These are phyloP conservation scores for Callinectes sapidus DNA, from an alignment of 2,888 invertebrate genomes.

Conservation along the genomic window DNA sequence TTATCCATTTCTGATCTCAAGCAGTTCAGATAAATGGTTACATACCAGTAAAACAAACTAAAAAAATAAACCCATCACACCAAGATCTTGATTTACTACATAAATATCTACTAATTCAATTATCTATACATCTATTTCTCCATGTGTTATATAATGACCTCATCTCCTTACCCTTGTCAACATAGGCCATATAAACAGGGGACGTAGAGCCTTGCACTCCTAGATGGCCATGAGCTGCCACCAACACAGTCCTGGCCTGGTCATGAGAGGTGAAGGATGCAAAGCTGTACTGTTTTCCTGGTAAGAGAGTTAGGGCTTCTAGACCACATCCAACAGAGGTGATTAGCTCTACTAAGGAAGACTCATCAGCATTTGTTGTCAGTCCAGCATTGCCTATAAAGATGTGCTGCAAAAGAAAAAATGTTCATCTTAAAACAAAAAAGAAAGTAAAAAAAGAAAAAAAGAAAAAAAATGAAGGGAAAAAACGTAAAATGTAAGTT, in stretches of 20 bases:
- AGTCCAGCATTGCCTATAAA: slow-evolving; percentile 69
- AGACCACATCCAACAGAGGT: slow-evolving; percentile 48
- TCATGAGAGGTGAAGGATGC: slow-evolving; percentile 53
- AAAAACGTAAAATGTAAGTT: not conserved
- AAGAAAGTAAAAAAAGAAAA: not conserved
- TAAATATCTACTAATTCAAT: not conserved
- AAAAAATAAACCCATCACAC: not conserved
- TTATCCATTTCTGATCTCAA: too few relatives aligned
- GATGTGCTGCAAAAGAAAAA: slow-evolving; percentile 57
- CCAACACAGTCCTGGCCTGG: slow-evolving; percentile 27
- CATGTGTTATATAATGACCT: not conserved
- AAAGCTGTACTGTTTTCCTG: slow-evolving; percentile 70
- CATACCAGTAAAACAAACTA: too few relatives aligned
- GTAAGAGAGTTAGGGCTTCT: slow-evolving; percentile 57
- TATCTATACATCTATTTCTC: not conserved
- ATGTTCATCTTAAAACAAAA: not conserved
- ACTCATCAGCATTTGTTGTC: slow-evolving; percentile 68
- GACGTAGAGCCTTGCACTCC: slow-evolving; percentile 46
- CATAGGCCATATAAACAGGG: slow-evolving; percentile 63
- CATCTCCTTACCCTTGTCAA: slow-evolving; percentile 51
- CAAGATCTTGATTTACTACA: not conserved
- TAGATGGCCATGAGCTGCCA: slow-evolving; percentile 51
- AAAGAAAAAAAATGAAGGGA: not conserved
- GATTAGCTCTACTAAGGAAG: slow-evolving; percentile 59
- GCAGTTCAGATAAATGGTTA: too few relatives aligned